phyloP scores from a whole-genome alignment of 2,888 invertebrate genomes.

The Pseudococcus viburni region DNA sequence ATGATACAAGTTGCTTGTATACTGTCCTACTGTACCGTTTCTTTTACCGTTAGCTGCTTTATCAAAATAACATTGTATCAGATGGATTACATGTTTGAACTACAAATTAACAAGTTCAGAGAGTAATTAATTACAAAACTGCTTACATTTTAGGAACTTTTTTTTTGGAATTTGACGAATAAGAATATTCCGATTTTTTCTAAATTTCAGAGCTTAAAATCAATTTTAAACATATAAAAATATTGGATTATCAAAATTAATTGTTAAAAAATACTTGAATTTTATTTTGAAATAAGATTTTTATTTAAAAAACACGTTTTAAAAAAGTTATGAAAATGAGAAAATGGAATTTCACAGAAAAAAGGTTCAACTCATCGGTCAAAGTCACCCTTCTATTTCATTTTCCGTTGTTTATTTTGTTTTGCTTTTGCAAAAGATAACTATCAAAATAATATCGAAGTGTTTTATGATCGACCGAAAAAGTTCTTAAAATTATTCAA shows the following conservation, averaged over 20 bases:
- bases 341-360: not conserved
- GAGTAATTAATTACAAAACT: not conserved
- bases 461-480: not conserved
- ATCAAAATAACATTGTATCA: constrained; percentile 47
- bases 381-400: not conserved
- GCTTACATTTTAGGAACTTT: not conserved
- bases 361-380: not conserved
- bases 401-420: not conserved
- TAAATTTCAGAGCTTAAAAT: not conserved
- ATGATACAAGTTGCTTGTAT: constrained; percentile 15
- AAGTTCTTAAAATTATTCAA: not conserved
- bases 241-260: not conserved
- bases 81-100: constrained; percentile 28
- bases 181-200: not conserved
- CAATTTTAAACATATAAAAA: not conserved
- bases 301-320: no score
- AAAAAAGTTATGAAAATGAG: not conserved
- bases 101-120: constrained; percentile 44
- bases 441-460: not conserved
- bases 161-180: not conserved
- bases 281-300: not conserved
- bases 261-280: not conserved
- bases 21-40: constrained; percentile 56
- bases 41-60: constrained; percentile 59
- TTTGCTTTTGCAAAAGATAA: not conserved